Evolutionary conservation across 2,888 invertebrate species (phyloP).

Genomic region (Entomobrya proxima): DNA sequence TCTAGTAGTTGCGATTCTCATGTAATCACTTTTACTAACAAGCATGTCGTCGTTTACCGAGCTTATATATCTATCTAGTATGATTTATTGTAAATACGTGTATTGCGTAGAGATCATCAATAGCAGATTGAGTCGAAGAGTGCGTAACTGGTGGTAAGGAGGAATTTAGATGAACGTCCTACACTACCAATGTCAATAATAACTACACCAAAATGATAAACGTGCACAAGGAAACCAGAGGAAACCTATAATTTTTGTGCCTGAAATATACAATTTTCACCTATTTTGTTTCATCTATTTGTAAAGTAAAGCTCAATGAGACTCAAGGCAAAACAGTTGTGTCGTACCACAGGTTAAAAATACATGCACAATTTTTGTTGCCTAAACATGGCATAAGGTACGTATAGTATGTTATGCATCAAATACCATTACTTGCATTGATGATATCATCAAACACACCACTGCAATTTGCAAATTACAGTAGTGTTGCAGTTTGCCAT

Average conservation of each 20-base stretch:
- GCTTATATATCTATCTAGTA: too few species aligned
- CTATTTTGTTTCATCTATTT: neutral
- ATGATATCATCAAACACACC: neutral
- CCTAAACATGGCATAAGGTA: too few species aligned
- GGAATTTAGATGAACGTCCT: neutral
- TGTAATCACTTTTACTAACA: neutral
- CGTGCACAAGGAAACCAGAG: constrained; percentile 3
- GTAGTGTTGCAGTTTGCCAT: too few species aligned
- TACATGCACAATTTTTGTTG: too few species aligned
- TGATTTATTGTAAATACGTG: too few species aligned
- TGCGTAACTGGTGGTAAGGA: neutral
- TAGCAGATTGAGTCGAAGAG: neutral
- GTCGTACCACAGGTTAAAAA: neutral
- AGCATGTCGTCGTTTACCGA: neutral
- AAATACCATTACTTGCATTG: too few species aligned
- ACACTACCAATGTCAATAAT: neutral
- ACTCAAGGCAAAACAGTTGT: constrained; percentile 7
- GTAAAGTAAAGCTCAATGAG: neutral
- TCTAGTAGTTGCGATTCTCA: too few species aligned
- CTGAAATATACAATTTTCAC: constrained; percentile 9
- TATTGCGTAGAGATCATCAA: too few species aligned
- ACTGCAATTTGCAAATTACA: neutral
- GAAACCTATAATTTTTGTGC: constrained; percentile 8
- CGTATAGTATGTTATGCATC: too few species aligned
- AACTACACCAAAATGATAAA: neutral